These are phyloP conservation scores for Metalampra italica DNA, from an alignment of 2,888 invertebrate genomes.

Conservation along the genomic window DNA sequence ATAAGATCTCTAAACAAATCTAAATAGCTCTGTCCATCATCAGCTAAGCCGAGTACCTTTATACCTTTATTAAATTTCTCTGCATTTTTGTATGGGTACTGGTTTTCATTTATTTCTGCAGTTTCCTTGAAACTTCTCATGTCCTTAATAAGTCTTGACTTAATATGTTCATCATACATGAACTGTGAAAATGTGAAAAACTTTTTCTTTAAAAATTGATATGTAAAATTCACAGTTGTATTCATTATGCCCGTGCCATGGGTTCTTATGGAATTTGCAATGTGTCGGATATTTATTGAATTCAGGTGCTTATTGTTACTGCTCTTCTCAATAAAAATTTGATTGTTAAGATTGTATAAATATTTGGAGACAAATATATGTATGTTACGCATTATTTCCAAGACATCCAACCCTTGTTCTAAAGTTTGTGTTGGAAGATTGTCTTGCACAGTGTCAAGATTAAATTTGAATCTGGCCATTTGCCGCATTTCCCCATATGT, in stretches of 20 bases:
- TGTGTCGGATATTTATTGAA: conserved; percentile 95
- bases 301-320: conserved; percentile 96
- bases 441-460: conserved; percentile 90
- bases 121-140: conserved; percentile 89
- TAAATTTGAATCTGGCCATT: conserved; percentile 91
- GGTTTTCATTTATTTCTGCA: conserved; percentile 80
- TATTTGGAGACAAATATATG: conserved; percentile 96
- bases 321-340: conserved; percentile 95
- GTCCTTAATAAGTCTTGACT: conserved; percentile 94
- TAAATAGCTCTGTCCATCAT: conserved; percentile 91
- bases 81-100: conserved; percentile 92
- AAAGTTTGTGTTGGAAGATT: conserved; percentile 97
- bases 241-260: conserved; percentile 98
- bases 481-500: conserved; percentile 98
- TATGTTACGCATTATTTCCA: conserved; percentile 98
- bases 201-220: conserved; percentile 95
- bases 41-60: conserved; percentile 88
- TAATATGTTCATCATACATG: conserved; percentile 98
- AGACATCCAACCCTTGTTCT: conserved; percentile 97
- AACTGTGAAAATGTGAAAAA: conserved; percentile 97
- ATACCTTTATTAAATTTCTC: conserved; percentile 96
- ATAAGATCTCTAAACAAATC: conserved; percentile 95
- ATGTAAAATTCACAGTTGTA: conserved; percentile 94
- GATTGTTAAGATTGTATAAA: conserved; percentile 96
- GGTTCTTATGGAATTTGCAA: conserved; percentile 97